Conservation (phyloP, 2,888 invertebrate species). For the Blastobasis lacticolella region DNA sequence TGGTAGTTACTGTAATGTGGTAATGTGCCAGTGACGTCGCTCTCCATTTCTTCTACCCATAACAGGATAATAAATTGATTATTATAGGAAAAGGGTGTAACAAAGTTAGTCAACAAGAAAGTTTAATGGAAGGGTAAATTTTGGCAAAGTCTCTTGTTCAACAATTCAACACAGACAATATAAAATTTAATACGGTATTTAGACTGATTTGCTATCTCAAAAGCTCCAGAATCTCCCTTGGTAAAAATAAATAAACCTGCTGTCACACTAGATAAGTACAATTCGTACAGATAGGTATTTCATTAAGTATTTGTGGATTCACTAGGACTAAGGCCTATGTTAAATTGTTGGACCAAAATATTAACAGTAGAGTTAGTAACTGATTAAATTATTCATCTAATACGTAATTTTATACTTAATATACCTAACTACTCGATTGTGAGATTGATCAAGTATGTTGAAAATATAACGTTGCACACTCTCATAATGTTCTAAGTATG, state of each 20-base stretch:
- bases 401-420: slow-evolving; percentile 37
- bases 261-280: neutral
- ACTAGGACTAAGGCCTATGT: neutral
- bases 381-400: slow-evolving; percentile 43
- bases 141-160: slow-evolving; percentile 44
- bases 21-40: too few species aligned
- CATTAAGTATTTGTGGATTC: neutral
- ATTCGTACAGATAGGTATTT: slow-evolving; percentile 12
- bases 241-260: slow-evolving; percentile 5
- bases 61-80: neutral
- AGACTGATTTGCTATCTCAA: neutral
- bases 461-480: slow-evolving; percentile 15
- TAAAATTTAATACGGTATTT: neutral
- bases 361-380: slow-evolving; percentile 44
- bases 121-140: slow-evolving; percentile 48
- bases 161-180: slow-evolving; percentile 5
- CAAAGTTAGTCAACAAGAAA: slow-evolving; percentile 47
- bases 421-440: slow-evolving; percentile 53
- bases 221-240: slow-evolving; percentile 21
- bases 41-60: too few species aligned
- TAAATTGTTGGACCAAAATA: slow-evolving; percentile 19
- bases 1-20: too few species aligned
- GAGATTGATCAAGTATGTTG: slow-evolving; percentile 24
- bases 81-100: slow-evolving; percentile 39
- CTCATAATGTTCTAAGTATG: neutral